phyloP scores from a whole-genome alignment of 2,888 invertebrate genomes.

The Agrypnus murinus region DNA sequence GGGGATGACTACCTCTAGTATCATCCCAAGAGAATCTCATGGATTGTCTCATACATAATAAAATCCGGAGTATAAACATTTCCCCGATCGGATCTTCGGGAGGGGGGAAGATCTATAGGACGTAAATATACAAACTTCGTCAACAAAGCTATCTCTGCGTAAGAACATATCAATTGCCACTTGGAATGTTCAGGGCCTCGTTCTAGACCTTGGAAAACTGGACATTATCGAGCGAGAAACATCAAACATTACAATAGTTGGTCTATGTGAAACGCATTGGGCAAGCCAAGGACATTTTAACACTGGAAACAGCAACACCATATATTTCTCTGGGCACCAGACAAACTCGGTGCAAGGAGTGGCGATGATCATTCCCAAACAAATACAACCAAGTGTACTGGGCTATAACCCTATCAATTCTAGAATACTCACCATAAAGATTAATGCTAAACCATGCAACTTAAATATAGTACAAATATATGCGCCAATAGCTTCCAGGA shows the following conservation, averaged over 20 bases:
- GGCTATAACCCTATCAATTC: constrained; percentile 11
- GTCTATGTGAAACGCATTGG: constrained; percentile 13
- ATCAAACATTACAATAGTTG: constrained; percentile 16
- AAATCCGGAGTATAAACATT: too few relatives aligned
- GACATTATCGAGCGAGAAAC: constrained; percentile 14
- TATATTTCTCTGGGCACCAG: constrained; percentile 5
- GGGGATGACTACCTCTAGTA: too few relatives aligned
- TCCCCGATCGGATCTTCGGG: too few relatives aligned
- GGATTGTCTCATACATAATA: too few relatives aligned
- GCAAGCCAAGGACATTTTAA: constrained; percentile 11
- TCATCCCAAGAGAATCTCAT: too few relatives aligned
- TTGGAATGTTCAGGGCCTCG: constrained; percentile 25
- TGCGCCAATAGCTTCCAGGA: constrained; percentile 2
- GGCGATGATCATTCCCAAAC: neutral
- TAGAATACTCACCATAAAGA: neutral
- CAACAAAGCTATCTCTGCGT: constrained; percentile 22
- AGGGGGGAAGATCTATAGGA: constrained; percentile 21
- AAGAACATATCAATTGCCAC: constrained; percentile 27
- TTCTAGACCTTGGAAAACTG: constrained; percentile 8
- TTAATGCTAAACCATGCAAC: constrained; percentile 11
- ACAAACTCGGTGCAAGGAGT: constrained; percentile 3
- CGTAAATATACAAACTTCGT: constrained; percentile 27
- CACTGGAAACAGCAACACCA: constrained; percentile 13
- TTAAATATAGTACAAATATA: constrained; percentile 2
- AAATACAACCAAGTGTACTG: constrained; percentile 15